Evolutionary conservation across 2,113 vertebrate species (phyloP), one percentile per base, ranked within the genome.

Genomic region (Pycnonotus jocosus): DNA sequence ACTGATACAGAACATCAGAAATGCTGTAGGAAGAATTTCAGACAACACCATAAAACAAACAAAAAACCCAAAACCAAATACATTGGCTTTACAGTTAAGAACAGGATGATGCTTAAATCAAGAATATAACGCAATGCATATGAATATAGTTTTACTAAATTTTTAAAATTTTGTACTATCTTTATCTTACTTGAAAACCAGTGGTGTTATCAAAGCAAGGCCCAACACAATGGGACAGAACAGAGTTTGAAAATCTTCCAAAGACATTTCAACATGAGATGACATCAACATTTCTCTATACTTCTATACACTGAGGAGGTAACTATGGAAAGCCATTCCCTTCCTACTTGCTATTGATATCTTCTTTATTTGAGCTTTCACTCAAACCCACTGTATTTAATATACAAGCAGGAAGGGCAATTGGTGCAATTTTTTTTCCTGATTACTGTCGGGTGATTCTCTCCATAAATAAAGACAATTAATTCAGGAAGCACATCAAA

Each of bases 301-400:
- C 2, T 58, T 44, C n/a, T 37, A 10, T 24, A 69, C 5, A 20
- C 1, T 6, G 5, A 10, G 33, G 5, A 15, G 2, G 14, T 6
- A 38, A 47, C 28, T 7, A 68, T 4, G 33, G 61, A 88, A 92
- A 87, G 5, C 4, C 3, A 56, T 44, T 66, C 28, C 11, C 37
- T 61, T 88, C 33, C 42, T 73, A 15, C 10, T 77, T 44, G 35
- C 2, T 47, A 20, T 9, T 37, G 47, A 2, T 17, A 51, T 16
- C 8, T 27, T 71, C 11, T 45, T 73, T 68, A 28, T 62, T 61
- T 74, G 44, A 79, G 45, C 8, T 24, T 78, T 28, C 35, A 37
- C 6, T 20, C 31, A 30, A 71, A 37, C 12, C 22, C 18, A 24
- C 38, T 58, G 3, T 21, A 66, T 30, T 77, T 65, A 57, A 51